phyloP scores from a whole-genome alignment of 2,113 vertebrate species.

The Desmodus rotundus region DNA sequence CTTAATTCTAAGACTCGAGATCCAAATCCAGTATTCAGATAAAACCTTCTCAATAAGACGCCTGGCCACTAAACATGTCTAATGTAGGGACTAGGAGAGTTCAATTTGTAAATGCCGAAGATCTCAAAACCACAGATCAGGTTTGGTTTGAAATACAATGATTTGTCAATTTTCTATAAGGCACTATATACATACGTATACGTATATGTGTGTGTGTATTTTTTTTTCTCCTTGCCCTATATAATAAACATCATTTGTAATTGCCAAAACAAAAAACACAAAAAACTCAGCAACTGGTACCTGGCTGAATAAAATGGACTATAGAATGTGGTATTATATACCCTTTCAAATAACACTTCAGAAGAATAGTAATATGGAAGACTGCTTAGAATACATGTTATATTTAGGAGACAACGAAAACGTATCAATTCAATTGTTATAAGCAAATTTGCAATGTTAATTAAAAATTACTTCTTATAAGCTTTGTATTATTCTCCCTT shows the following conservation, averaged over 20 bases:
- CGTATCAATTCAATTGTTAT: not conserved
- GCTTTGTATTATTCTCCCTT: not conserved
- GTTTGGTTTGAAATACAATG: conserved; percentile 1
- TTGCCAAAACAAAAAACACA: not conserved
- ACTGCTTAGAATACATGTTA: not conserved
- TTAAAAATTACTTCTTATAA: conserved; percentile 10
- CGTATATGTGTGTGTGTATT: too few relatives aligned
- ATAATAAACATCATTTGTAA: not conserved
- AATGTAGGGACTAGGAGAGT: not conserved
- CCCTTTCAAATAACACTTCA: not conserved
- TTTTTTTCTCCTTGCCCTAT: not conserved
- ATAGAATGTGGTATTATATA: not conserved
- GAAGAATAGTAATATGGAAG: not conserved
- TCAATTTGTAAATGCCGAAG: not conserved
- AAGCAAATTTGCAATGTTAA: not conserved
- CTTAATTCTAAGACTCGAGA: not conserved
- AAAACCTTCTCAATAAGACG: not conserved
- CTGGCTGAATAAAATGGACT: not conserved
- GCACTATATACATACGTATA: not conserved
- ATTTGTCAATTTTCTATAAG: not conserved
- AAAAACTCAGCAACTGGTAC: not conserved
- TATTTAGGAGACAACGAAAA: not conserved
- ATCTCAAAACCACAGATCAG: not conserved
- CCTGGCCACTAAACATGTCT: not conserved
- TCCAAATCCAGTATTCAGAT: conserved; percentile 4